Evolutionary conservation across 2,113 vertebrate genomes (phyloP), one percentile per base, ranked within the genome.

Genomic region (Stegastes partitus): DNA sequence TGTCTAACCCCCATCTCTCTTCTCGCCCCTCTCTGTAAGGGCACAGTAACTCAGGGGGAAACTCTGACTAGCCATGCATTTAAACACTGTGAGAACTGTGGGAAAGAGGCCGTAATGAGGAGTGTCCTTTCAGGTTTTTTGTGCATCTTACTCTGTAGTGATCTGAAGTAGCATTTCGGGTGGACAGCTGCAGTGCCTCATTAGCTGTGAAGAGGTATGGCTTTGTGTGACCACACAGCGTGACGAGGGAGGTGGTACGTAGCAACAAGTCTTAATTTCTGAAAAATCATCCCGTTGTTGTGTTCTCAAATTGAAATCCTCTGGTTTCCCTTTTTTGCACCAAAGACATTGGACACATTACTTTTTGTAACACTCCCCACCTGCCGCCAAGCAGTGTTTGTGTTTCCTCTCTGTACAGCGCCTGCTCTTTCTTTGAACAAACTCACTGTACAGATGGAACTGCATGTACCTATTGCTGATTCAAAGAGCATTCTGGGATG

Each of bases 1-100:
- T 22, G 5, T 21, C 0, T 2, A 45, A 11, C 55, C 37, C 19
- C 11, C 18, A 12, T 64, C 47, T 23, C 31, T 49, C 14, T 42
- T 45, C 74, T 42, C 11, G 3, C 42, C 47, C n/a, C 25, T 45
- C 74, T 39, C n/a, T 55, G 21, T 5, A 15, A 62, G 63, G 65
- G 26, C 44, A 56, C 14, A 22, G 15, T 1, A 22, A 57, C 49
- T 72, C 53, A 26, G 56, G 55, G 22, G 39, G 63, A 61, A 64
- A 47, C 21, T 10, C n/a, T 0, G 2, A 18, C 22, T 57, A 3
- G 26, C 21, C 42, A 28, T 77, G 49, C 73, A 77, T 73, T 47
- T 44, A 37, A 47, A 79, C 54, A 66, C 22, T 37, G 53, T 45
- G 11, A 62, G 49, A 42, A 12, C 2, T 26, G 22, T 9, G n/a